A percentile compares a stretch with the other conserved stretches of the same genome.
Conservation (phyloP, 1,140 invertebrate genomes). For the Drosophila virilis region DNA sequence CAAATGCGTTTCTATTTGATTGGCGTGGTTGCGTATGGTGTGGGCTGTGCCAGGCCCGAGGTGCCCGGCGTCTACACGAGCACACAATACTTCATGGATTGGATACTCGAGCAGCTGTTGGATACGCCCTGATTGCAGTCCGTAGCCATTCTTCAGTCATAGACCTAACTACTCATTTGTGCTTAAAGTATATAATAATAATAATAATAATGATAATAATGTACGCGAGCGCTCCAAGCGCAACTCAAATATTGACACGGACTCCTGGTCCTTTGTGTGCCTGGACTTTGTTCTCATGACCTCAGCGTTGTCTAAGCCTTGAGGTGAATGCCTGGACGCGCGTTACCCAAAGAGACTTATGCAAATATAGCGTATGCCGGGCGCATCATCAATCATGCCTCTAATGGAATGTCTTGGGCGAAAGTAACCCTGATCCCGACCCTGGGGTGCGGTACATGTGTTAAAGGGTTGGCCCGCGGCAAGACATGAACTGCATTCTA, state of each 20-base stretch:
- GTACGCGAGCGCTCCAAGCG: not conserved
- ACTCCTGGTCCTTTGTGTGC: too few relatives aligned
- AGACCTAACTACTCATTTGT: not conserved
- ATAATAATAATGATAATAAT: constrained; percentile 1
- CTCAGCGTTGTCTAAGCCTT: constrained; percentile 39
- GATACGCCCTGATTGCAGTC: constrained; percentile 41
- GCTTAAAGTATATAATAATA: constrained; percentile 24
- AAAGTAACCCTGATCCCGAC: constrained; percentile 13
- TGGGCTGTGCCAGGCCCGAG: constrained; percentile 87
- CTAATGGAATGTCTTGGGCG: constrained; percentile 50
- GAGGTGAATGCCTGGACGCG: constrained; percentile 29
- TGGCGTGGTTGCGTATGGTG: constrained; percentile 90
- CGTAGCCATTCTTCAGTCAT: not conserved
- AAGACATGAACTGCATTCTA: constrained; percentile 67
- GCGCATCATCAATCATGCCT: constrained; percentile 59
- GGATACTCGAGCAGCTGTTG: constrained; percentile 69
- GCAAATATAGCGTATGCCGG: not conserved
- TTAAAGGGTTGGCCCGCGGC: constrained; percentile 27
- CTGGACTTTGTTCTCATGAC: constrained; percentile 63
- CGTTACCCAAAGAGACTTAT: constrained; percentile 1
- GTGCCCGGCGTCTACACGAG: constrained; percentile 91
- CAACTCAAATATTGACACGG: constrained; percentile 54
- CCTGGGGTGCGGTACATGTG: not conserved
- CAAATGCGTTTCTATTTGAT: constrained; percentile 86
- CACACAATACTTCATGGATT: constrained; percentile 87